Evolutionary conservation across 2,797 vertebrate species (phyloP), one percentile per base, ranked within the genome.

Genomic region (Bradypodion pumilum): DNA sequence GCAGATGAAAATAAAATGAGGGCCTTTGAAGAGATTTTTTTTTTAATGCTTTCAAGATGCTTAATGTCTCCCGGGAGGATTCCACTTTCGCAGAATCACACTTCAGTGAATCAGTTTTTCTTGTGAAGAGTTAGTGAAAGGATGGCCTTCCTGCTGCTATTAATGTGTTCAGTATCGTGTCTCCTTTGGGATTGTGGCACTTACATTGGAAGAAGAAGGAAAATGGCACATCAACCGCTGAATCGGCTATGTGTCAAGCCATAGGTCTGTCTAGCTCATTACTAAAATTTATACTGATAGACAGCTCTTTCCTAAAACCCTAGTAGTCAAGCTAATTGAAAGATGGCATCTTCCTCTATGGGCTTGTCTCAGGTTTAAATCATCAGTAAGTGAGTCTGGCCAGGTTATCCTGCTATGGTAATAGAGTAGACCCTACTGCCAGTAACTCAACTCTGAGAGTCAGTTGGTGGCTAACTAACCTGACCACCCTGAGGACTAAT

Each of bases 81-180:
- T 85, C 62, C 29, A 37, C 56, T 81, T 70, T 88, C 63, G 70
- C 68, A 81, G 74, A 8, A 0, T 35, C 87, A 83, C 63, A 85
- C 62, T 84, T 87, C 63, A 88, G 56, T 84, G 81, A 81, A 87
- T 87, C 74, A 42, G 90, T 89, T 78, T 82, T 32, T 86, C 2
- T 0, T 76, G 56, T 81, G 81, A 77, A 72, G 42, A 87, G 83
- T 46, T 63, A 90, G 69, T 83, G 62, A 74, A 87, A 37, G 32
- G 35, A 37, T 35, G 89, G 91, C 83, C 76, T 77, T 82, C 23
- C 69, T 83, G 65, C 46, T 80, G 6, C 83, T 86, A 70, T 90
- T 78, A 70, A 78, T 88, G 85, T 32, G n/a, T 49, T 49, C 79
- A 76, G 85, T 85, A 60, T 76, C 73, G 60, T 23, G 25, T 68